Conservation (phyloP, 2,888 invertebrate species). For the Syrista parreyssii region DNA sequence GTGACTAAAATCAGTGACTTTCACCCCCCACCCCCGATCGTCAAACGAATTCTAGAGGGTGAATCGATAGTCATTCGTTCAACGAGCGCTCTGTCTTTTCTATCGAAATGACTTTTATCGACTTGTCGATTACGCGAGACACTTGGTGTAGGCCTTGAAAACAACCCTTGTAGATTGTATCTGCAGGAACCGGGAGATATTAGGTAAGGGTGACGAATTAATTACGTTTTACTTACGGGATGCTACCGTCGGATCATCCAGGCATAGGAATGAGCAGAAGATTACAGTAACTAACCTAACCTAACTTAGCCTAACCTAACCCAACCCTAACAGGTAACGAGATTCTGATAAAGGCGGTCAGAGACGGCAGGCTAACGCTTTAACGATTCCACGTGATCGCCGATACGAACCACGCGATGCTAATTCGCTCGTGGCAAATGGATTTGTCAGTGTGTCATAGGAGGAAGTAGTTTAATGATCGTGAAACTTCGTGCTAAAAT, state of each 20-base stretch:
- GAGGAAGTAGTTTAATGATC: not conserved
- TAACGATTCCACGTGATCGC: not conserved
- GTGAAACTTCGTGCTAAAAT: not conserved
- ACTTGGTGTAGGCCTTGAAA: no score
- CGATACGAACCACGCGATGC: not conserved
- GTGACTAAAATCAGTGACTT: conserved; percentile 36
- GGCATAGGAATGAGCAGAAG: not conserved
- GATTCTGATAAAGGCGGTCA: not conserved
- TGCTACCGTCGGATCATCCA: not conserved
- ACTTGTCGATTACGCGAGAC: no score
- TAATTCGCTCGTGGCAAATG: not conserved
- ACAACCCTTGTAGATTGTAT: not conserved
- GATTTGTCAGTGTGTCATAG: not conserved
- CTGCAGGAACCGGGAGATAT: not conserved
- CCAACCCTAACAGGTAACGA: not conserved
- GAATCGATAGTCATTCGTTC: not conserved
- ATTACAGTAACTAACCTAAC: not conserved
- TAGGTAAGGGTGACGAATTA: not conserved
- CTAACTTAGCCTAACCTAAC: not conserved
- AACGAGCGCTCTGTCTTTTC: no score
- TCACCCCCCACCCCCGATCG: not conserved
- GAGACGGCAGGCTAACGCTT: not conserved
- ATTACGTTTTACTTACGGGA: not conserved
- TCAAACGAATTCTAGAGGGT: not conserved
- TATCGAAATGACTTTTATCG: no score